Base-by-base conservation (phyloP, 2,888 invertebrate species). In the Caenorhabditis doughertyi region DNA sequence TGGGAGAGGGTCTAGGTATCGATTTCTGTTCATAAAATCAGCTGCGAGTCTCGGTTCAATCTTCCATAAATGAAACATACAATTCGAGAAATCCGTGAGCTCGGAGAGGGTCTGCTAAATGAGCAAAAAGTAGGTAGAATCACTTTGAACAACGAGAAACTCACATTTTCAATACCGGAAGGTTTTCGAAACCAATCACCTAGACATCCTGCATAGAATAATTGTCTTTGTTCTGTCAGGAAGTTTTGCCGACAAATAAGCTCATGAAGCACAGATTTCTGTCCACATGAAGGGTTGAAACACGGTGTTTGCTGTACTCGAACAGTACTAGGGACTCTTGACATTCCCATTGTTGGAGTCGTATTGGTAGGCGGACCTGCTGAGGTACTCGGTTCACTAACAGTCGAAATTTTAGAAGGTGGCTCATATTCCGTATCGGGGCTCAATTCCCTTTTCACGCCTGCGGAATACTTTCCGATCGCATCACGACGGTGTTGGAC, bases 401-500 rank as follows among this genome's bases (percentile, higher is more conserved):
- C 32, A 16, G 42, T 35, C 2, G 71, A 56, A 3, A 68, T 9
- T 55, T 82, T 82, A 16, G 72, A 27, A 27, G 82, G 67, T 55
- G 82, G 73, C 35, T 77, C 73, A 25, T 51, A 64, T 55, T 82
- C 79, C 2, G 21, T 16, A 47, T 82, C 82, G 13, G 81, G 71
- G 42, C 65, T 77, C 25, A 67, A 18, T 67, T 88, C 89, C 44
- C 84, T 68, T 60, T 89, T 88, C 44, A 87, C 84, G 18, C 83
- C 85, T 4, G 83, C 81, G 9, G 89, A 89, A 71, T 89, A 90
- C 68, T 88, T 89, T 8, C 90, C 90, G 27, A 90, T 90, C 5
- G 90, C 90, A 49, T 90, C 90, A 13, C 90, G 80, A 21, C 90
- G 85, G 35, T 89, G 89, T 85, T 90, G 90, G 18, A 90, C 90